phyloP scores from a whole-genome alignment of 2,888 invertebrate species.

The Mesorhabditis spiculigera region DNA sequence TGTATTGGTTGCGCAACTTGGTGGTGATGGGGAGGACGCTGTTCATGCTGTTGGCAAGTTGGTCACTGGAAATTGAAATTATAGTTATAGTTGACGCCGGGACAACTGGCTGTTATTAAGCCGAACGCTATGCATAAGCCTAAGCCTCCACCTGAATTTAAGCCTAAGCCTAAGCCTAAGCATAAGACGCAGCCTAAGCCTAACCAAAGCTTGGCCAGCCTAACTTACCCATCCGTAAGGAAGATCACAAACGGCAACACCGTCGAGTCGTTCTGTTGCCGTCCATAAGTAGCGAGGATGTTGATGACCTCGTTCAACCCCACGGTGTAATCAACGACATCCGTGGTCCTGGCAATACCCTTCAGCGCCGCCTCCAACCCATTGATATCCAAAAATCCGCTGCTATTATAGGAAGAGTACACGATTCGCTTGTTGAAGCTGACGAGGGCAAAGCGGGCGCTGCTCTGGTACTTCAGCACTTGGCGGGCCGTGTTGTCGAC shows the following conservation, averaged over 20 bases:
- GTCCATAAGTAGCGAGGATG: neutral
- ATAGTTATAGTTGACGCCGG: too few species aligned
- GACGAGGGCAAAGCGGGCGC: neutral
- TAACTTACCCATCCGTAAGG: neutral
- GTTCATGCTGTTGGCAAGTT: neutral
- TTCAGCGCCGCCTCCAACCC: neutral
- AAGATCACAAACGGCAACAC: neutral
- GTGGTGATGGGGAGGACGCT: neutral
- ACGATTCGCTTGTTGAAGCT: neutral
- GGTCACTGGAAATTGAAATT: neutral
- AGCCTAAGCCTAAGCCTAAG: too few species aligned
- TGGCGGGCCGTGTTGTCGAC: neutral
- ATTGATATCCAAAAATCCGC: neutral
- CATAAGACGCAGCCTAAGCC: too few species aligned
- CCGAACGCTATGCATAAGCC: too few species aligned
- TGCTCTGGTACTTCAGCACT: neutral
- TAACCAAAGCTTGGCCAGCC: too few species aligned
- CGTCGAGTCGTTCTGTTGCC: neutral
- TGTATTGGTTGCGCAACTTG: neutral
- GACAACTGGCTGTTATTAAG: too few species aligned
- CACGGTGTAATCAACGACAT: neutral
- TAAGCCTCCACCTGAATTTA: too few species aligned
- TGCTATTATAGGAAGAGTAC: neutral
- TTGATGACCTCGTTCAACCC: neutral
- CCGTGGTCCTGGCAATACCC: neutral